These are phyloP conservation scores for Scophthalmus maximus DNA, from an alignment of 2,113 vertebrate genomes.

Conservation along the genomic window DNA sequence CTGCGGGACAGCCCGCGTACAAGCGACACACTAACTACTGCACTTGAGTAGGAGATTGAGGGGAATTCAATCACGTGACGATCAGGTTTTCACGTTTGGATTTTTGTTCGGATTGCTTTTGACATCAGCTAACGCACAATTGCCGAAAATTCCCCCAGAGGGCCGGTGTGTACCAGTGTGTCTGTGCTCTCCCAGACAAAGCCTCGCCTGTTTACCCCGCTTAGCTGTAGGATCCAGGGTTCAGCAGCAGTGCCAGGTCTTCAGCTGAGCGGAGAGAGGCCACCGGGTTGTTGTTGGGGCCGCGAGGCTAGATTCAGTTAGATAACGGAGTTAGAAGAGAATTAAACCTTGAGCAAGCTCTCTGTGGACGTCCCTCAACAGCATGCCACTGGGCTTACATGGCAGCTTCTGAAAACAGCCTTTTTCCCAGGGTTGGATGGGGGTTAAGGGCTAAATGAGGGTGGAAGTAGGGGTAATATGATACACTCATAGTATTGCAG, in stretches of 20 bases:
- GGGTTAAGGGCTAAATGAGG: not conserved
- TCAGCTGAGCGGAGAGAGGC: slow-evolving; percentile 37
- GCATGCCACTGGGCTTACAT: not conserved
- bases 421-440: not conserved
- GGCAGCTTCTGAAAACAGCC: not conserved
- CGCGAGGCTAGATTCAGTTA: slow-evolving; percentile 23
- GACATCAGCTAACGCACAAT: not conserved
- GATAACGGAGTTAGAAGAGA: slow-evolving; percentile 45
- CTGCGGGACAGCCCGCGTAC: not conserved
- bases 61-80: no score
- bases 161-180: slow-evolving; percentile 14
- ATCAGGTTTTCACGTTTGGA: slow-evolving; percentile 10
- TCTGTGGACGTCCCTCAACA: slow-evolving; percentile 3
- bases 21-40: not conserved
- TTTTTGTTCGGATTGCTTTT: slow-evolving; percentile 23
- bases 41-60: no score
- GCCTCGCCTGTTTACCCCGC: slow-evolving; percentile 60
- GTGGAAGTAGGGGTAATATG: not conserved
- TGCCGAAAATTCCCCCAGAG: not conserved
- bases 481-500: not conserved
- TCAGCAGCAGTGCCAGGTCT: slow-evolving; percentile 36
- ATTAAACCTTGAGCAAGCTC: slow-evolving; percentile 45
- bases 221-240: slow-evolving; percentile 54
- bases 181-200: slow-evolving; percentile 53
- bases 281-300: slow-evolving; percentile 37